Conservation (phyloP, 1,140 invertebrate genomes). For the Drosophila pruinosa region DNA sequence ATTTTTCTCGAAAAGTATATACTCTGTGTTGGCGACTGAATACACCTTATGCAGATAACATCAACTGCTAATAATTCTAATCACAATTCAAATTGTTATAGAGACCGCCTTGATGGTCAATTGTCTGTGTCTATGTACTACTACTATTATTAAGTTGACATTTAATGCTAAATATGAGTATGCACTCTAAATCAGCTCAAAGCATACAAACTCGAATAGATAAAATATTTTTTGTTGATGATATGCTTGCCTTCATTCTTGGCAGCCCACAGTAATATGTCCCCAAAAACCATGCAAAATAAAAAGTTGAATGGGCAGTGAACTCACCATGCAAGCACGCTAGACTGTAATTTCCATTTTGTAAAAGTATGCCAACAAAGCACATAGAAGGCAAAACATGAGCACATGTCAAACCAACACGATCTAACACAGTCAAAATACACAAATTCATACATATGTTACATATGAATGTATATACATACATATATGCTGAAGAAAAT, state of each 20-base stretch:
- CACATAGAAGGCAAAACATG: slow-evolving; percentile 61
- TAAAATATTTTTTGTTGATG: background rate
- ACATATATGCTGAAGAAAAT: slow-evolving; percentile 10
- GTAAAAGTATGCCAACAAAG: slow-evolving; percentile 71
- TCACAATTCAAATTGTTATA: too few species aligned
- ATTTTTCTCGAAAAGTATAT: too few species aligned
- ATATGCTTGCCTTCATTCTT: background rate
- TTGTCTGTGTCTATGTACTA: too few species aligned
- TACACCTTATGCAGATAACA: too few species aligned
- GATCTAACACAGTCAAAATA: slow-evolving; percentile 36
- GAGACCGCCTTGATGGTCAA: too few species aligned
- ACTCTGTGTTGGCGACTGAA: too few species aligned
- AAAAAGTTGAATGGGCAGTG: slow-evolving; percentile 40
- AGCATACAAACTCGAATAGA: slow-evolving; percentile 8
- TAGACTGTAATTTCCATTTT: slow-evolving; percentile 76
- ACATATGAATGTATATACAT: background rate
- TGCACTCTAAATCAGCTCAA: too few species aligned
- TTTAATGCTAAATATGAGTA: too few species aligned
- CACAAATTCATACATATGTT: slow-evolving; percentile 16
- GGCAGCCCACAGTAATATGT: slow-evolving; percentile 30
- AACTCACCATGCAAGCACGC: slow-evolving; percentile 55
- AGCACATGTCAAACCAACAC: slow-evolving; percentile 51
- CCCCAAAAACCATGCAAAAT: slow-evolving; percentile 49
- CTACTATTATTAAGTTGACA: too few species aligned
- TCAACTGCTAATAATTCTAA: too few species aligned